Evolutionary conservation across 1,140 invertebrate genomes (phyloP), one percentile per base, ranked within the genome.

Genomic region (Dreissena polymorpha): DNA sequence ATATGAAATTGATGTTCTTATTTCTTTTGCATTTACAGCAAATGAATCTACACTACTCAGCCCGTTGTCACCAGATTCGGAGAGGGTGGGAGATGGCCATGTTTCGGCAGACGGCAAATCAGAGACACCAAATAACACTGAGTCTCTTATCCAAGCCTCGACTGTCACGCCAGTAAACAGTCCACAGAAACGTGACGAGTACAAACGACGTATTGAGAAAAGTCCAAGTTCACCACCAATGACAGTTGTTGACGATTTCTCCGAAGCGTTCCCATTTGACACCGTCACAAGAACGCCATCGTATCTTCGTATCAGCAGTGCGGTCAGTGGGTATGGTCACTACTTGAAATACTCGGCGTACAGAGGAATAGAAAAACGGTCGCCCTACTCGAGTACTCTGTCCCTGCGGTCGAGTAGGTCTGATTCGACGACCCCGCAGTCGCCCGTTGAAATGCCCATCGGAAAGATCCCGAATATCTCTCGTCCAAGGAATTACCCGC

Each of bases 321-420:
- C 81, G 51, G 73, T 83, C 18, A 83, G 81, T 76, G 81, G 81
- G 14, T 83, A 83, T 70, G 81, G 81, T 16, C 81, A 83, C 27
- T 83, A 83, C 49, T 70, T 51, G 60, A 76, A 67, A 77, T 83
- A 83, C 55, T 60, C 60, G 75, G 64, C 81, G 18, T 83, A 83
- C 60, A 75, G 70, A 65, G 81, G 81, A 83, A 83, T 83, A 13
- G 81, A 83, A 29, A 83, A 83, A 64, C 64, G 81, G 16, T 83
- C 81, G 8, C 81, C 81, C 6, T 77, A 83, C 60, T 83, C 81
- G n/a, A 83, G 81, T 57, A 83, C 81, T n/a, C 60, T 83, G 39
- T 83, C 81, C 21, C 55, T 83, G 12, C 49, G 81, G 14, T 83
- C 81, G 21, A 83, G 81, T 77, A 64, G 74, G 0, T 83, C 81